Evolutionary conservation across 1,140 invertebrate species (phyloP).

Genomic region (Papilio dardanus): DNA sequence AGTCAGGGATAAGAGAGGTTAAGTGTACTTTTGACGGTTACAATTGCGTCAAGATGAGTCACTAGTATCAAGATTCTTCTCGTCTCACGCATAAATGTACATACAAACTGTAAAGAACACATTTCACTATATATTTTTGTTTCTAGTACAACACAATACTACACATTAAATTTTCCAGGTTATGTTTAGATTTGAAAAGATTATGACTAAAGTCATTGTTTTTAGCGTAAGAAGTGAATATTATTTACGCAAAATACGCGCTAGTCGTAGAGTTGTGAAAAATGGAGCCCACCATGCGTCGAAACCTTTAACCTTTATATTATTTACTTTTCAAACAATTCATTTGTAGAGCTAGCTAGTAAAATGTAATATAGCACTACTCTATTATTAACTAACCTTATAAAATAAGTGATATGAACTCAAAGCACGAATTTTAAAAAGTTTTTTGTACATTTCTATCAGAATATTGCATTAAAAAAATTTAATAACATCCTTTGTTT

Average conservation of each 20-base stretch:
- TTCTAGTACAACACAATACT: not conserved
- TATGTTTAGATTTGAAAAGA: too few relatives aligned
- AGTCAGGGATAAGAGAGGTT: conserved; percentile 31
- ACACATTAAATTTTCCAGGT: not conserved
- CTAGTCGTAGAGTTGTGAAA: too few relatives aligned
- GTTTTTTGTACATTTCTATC: not conserved
- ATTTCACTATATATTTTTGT: not conserved
- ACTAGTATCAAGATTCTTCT: not conserved
- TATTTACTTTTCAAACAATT: too few relatives aligned
- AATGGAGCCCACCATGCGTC: too few relatives aligned
- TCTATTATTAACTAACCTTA: not conserved
- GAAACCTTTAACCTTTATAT: too few relatives aligned
- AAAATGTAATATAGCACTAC: too few relatives aligned
- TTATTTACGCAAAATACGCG: too few relatives aligned
- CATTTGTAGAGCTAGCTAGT: too few relatives aligned
- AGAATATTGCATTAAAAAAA: conserved; percentile 14
- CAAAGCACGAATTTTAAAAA: not conserved
- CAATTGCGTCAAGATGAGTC: conserved; percentile 25
- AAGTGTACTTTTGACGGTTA: conserved; percentile 31
- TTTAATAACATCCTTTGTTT: conserved; percentile 31
- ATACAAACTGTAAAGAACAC: not conserved
- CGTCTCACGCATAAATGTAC: not conserved
- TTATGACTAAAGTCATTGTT: too few relatives aligned
- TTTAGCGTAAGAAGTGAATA: too few relatives aligned
- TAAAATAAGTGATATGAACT: not conserved